phyloP scores from a whole-genome alignment of 2,888 invertebrate species.

The Dicycla oo region DNA sequence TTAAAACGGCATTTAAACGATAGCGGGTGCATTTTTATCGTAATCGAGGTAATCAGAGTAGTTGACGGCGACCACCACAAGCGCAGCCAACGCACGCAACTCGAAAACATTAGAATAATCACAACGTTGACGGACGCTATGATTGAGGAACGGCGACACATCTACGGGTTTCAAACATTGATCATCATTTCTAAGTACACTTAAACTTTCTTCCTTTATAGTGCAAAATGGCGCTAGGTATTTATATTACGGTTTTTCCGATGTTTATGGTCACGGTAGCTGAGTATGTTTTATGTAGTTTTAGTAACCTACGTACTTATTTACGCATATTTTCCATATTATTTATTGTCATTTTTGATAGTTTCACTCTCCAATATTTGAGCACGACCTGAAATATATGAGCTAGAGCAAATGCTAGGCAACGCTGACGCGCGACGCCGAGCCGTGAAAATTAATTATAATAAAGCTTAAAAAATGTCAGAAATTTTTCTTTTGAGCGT shows the following conservation, averaged over 20 bases:
- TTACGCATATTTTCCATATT: not conserved
- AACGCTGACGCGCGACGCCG: no score
- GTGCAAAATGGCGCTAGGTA: not conserved
- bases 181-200: constrained; percentile 14
- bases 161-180: constrained; percentile 42
- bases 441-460: not conserved
- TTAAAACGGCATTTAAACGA: constrained; percentile 79
- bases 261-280: not conserved
- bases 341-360: not conserved
- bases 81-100: constrained; percentile 68
- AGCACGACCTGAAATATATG: not conserved
- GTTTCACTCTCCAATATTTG: not conserved
- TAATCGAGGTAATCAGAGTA: constrained; percentile 79
- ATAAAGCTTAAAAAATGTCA: not conserved
- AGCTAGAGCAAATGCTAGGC: not conserved
- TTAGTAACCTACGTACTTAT: not conserved
- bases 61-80: constrained; percentile 75
- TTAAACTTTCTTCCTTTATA: constrained; percentile 7
- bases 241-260: not conserved
- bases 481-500: no score
- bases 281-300: not conserved
- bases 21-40: constrained; percentile 79
- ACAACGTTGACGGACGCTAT: constrained; percentile 62
- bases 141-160: constrained; percentile 65
- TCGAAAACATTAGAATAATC: constrained; percentile 76